phyloP scores from a whole-genome alignment of 2,888 invertebrate species.

The Drosophila neonasuta region DNA sequence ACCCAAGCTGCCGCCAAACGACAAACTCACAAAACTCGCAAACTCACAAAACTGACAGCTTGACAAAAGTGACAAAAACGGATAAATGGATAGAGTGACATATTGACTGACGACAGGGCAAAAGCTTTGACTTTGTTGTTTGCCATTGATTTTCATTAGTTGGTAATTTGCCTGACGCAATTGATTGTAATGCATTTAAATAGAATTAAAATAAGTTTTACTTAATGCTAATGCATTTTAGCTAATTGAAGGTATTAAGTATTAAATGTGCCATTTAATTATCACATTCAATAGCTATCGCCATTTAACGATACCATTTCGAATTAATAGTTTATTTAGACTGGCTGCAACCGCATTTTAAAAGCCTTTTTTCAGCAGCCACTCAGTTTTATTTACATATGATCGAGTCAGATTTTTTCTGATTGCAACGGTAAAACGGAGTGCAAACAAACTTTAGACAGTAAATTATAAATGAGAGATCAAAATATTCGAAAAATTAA shows the following conservation, averaged over 20 bases:
- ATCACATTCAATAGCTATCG: background rate
- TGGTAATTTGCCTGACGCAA: conserved; percentile 29
- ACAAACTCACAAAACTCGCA: conserved; percentile 17
- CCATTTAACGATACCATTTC: background rate
- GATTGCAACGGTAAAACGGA: too few species aligned
- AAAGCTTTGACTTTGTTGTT: conserved; percentile 33
- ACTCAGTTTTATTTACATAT: too few species aligned
- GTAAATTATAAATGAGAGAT: too few species aligned
- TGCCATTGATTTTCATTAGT: conserved; percentile 46
- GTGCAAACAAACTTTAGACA: too few species aligned
- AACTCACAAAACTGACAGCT: conserved; percentile 4
- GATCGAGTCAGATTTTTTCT: too few species aligned
- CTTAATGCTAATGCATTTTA: conserved; percentile 29
- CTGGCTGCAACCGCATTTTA: background rate
- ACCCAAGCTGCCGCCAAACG: conserved; percentile 23
- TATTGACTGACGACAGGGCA: conserved; percentile 5
- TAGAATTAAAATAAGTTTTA: conserved; percentile 33
- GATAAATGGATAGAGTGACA: conserved; percentile 17
- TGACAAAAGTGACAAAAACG: conserved; percentile 11
- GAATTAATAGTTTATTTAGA: background rate
- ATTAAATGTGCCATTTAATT: conserved; percentile 39
- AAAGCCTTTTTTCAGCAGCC: too few species aligned
- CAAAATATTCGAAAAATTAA: too few species aligned
- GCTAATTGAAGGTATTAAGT: conserved; percentile 51
- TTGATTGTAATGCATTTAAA: conserved; percentile 53